These are phyloP conservation scores for Willisornis vidua DNA, from an alignment of 2,113 vertebrate species.

Conservation along the genomic window DNA sequence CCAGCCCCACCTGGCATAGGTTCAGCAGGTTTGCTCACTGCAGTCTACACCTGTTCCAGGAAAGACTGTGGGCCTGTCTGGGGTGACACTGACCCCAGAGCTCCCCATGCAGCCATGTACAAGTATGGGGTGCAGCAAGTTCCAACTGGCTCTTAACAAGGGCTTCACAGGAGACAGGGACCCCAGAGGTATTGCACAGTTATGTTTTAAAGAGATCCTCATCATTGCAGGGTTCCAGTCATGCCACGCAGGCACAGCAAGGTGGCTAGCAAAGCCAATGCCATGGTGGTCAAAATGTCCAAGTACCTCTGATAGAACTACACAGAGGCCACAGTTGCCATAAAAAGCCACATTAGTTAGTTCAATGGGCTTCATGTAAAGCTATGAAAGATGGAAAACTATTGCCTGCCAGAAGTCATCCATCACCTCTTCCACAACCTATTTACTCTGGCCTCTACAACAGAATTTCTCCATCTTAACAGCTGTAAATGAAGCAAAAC, in stretches of 20 bases:
- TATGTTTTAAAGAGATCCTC: background rate
- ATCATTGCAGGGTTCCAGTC: background rate
- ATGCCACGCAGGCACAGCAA: background rate
- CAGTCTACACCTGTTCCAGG: background rate
- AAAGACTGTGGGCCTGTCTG: background rate
- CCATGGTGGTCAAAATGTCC: background rate
- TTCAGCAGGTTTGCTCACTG: background rate
- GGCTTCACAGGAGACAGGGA: background rate
- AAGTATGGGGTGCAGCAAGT: background rate
- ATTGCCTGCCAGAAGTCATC: background rate
- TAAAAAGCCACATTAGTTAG: background rate
- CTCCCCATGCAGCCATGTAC: background rate
- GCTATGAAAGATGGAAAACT: background rate
- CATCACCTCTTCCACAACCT: background rate
- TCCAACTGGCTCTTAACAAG: background rate
- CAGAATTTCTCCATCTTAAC: background rate
- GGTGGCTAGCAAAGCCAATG: background rate
- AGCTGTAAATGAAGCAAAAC: background rate
- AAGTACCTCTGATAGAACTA: background rate
- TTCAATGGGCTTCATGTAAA: background rate
- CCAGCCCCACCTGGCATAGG: accelerated
- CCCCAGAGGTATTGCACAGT: background rate
- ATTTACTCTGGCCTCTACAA: background rate
- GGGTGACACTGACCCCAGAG: background rate
- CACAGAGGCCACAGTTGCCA: background rate